Evolutionary conservation across 2,888 invertebrate species (phyloP), one percentile per base, ranked within the genome.

Genomic region (Vanessa cardui): DNA sequence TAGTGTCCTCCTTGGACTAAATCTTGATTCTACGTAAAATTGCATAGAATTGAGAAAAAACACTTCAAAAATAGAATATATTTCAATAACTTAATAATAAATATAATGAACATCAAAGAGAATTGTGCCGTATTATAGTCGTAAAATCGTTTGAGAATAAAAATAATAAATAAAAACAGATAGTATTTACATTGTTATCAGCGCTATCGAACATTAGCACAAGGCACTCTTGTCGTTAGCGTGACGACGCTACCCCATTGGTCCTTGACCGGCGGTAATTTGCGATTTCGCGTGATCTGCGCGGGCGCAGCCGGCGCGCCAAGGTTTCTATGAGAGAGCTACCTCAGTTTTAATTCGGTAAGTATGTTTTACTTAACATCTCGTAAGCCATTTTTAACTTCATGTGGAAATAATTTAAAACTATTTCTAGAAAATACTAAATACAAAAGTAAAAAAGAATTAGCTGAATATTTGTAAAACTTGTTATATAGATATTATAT

Each of bases 221-320:
- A 39, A 39, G 39, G 39, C 39, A 12, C 39, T 39, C 39, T 39
- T 62, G 73, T 73, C 68, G 69, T 54, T 74, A 62, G 76, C 76
- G 77, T 76, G 77, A 64, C 72, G 77, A 64, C 72, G 68, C 61
- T 47, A 56, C 65, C 50, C 60, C 39, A n/a, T 47, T 61, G 64
- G 62, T 70, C 78, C 78, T 76, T 77, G 77, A 74, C 75, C 75
- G 68, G 72, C 47, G 60, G 66, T 66, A 70, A 69, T 71, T 67
- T 60, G 65, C 61, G 68, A 65, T 64, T 69, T 74, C 69, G 77
- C 77, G 77, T 78, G 77, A 74, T 72, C 70, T 59, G 26, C 31
- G 52, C 52, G 54, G 21, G 56, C 63, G 63, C 63, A 46, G 33
- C 15, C 54, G 54, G 33, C 31, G 54, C 54, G 44, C 65, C 70